Evolutionary conservation across 2,113 vertebrate genomes (phyloP).

Genomic region (Pygoscelis antarcticus): DNA sequence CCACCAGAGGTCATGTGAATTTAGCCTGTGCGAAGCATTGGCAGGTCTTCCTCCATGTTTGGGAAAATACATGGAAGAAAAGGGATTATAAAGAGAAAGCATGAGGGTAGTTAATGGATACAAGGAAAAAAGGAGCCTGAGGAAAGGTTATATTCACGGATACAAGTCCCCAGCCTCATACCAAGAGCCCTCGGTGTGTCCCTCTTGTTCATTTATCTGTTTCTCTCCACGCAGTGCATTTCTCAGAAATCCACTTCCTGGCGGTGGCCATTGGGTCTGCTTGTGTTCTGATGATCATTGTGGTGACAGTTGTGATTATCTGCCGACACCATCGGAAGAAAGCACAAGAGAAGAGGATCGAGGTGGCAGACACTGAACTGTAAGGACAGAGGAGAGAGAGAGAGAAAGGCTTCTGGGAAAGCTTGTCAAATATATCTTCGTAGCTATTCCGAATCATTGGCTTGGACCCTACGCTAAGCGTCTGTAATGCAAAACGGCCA

Average conservation of each 20-base stretch:
- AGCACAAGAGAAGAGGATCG: conserved; percentile 39
- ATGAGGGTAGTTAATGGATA: not conserved
- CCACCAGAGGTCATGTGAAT: rapidly evolving
- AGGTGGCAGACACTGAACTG: conserved; percentile 77
- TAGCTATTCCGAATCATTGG: not conserved
- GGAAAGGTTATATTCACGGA: not conserved
- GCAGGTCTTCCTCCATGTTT: not conserved
- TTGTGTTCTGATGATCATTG: conserved; percentile 77
- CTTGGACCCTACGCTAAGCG: not conserved
- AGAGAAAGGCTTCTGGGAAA: not conserved
- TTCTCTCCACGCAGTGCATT: conserved; percentile 75
- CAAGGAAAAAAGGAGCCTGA: not conserved
- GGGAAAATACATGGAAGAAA: not conserved
- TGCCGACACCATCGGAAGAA: conserved; percentile 76
- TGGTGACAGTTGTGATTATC: conserved; percentile 73
- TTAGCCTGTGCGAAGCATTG: not conserved
- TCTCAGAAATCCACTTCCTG: conserved; percentile 88
- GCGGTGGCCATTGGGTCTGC: conserved; percentile 81
- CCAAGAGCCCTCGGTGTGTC: not conserved
- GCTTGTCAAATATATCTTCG: not conserved
- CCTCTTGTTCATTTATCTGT: not conserved
- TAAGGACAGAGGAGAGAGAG: conserved; percentile 70
- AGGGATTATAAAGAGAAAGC: not conserved
- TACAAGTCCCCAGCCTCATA: not conserved
- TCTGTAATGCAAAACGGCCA: not conserved